A percentile compares a stretch with the other conserved stretches of the same genome.
phyloP scores from a whole-genome alignment of 2,888 invertebrate species.

The Ecdyonurus torrentis region DNA sequence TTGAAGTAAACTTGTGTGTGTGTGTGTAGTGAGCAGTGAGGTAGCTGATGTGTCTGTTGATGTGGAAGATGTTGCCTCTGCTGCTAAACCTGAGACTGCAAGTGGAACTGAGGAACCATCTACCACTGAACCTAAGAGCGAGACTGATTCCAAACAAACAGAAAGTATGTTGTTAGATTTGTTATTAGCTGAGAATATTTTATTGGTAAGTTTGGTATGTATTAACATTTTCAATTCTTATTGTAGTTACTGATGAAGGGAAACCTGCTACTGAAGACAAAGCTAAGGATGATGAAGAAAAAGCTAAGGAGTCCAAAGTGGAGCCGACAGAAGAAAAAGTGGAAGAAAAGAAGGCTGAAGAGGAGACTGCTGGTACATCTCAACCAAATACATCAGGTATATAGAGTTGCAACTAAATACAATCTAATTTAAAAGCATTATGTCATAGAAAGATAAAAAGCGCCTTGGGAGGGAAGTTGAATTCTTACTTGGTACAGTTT shows the following conservation, averaged over 20 bases:
- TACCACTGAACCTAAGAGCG: too few species aligned
- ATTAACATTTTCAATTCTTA: neutral
- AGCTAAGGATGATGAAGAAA: neutral
- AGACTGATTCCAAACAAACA: too few species aligned
- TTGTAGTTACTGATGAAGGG: neutral
- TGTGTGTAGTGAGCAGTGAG: too few species aligned
- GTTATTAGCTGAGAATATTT: too few species aligned
- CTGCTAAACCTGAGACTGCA: neutral
- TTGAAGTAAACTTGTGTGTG: too few species aligned
- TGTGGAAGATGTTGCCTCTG: constrained; percentile 14
- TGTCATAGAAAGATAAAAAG: too few species aligned
- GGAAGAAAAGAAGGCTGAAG: constrained; percentile 12
- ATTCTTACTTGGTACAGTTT: too few species aligned
- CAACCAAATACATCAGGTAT: constrained; percentile 1
- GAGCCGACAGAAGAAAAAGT: constrained; percentile 22
- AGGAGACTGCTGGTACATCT: neutral
- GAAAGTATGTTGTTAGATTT: too few species aligned
- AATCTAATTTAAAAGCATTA: too few species aligned
- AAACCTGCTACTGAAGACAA: neutral
- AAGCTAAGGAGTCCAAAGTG: constrained; percentile 2
- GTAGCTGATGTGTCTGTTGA: too few species aligned
- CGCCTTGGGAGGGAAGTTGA: too few species aligned
- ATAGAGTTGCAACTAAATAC: neutral
- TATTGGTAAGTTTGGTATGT: too few species aligned
- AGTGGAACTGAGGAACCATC: neutral